Evolutionary conservation across 1,140 invertebrate genomes (phyloP).

Genomic region (Andrena cerasifolii): DNA sequence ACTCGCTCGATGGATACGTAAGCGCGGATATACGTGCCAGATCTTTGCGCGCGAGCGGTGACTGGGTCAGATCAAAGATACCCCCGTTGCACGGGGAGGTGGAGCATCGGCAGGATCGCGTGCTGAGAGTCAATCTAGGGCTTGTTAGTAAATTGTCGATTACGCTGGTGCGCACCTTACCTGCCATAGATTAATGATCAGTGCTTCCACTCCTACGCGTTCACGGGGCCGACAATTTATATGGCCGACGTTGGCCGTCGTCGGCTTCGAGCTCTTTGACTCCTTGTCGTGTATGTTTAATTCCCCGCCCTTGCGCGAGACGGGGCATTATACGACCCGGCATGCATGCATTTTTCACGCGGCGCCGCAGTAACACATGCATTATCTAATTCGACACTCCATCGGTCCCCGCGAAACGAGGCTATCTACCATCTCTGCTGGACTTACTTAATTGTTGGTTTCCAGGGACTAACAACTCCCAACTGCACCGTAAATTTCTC

Average conservation of each 20-base stretch:
- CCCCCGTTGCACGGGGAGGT: slow-evolving; percentile 21
- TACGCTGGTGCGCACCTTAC: slow-evolving; percentile 51
- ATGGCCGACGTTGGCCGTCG: slow-evolving; percentile 22
- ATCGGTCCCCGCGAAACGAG: no score
- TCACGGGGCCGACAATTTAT: slow-evolving; percentile 56
- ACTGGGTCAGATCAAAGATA: slow-evolving; percentile 71
- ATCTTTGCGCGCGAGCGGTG: slow-evolving; percentile 47
- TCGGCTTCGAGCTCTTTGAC: slow-evolving; percentile 35
- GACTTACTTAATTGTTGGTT: no score
- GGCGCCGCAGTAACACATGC: background rate
- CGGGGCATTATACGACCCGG: slow-evolving; percentile 27
- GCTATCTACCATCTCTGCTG: no score
- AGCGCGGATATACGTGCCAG: slow-evolving; percentile 36
- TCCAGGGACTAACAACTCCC: no score
- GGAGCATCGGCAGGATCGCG: slow-evolving; percentile 51
- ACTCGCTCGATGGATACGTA: slow-evolving; percentile 24
- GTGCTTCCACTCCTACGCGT: slow-evolving; percentile 63
- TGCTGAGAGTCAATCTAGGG: slow-evolving; percentile 54
- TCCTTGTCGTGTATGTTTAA: slow-evolving; percentile 21
- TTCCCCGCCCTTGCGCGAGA: slow-evolving; percentile 27
- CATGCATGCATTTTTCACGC: slow-evolving; percentile 27
- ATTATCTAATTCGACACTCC: no score
- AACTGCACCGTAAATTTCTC: no score
- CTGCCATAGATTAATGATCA: slow-evolving; percentile 62
- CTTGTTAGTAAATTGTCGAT: slow-evolving; percentile 55